Conservation (phyloP, 2,888 invertebrate genomes). For the Brassicogethes aeneus region DNA sequence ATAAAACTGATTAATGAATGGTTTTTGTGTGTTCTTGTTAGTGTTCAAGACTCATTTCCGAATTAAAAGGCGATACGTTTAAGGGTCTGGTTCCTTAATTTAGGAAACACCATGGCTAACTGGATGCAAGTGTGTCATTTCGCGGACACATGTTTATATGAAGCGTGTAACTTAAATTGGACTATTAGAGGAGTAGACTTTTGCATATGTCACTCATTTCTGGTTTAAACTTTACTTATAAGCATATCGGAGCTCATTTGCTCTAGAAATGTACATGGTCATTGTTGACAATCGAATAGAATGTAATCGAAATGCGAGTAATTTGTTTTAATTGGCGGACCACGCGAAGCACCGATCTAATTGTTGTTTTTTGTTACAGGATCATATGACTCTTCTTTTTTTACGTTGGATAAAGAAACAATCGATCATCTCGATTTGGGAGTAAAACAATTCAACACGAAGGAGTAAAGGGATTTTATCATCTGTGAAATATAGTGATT, state of each 20-base stretch:
- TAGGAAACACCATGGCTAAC: constrained; percentile 29
- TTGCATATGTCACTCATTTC: constrained; percentile 42
- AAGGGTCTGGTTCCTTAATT: constrained; percentile 11
- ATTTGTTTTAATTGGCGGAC: not conserved
- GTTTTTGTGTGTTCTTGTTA: not conserved
- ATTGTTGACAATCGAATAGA: constrained; percentile 11
- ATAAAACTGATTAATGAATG: not conserved
- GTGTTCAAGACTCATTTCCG: not conserved
- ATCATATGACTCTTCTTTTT: constrained; percentile 23
- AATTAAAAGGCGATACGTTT: constrained; percentile 21
- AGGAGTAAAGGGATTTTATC: not conserved
- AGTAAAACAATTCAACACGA: constrained; percentile 7
- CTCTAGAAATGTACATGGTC: constrained; percentile 24
- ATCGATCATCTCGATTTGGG: constrained; percentile 7
- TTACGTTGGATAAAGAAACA: constrained; percentile 23
- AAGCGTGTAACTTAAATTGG: constrained; percentile 37
- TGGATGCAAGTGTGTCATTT: constrained; percentile 37
- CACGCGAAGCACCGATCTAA: not conserved
- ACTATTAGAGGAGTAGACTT: constrained; percentile 14
- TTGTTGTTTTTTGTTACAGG: constrained; percentile 24
- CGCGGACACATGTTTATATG: constrained; percentile 39
- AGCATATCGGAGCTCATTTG: constrained; percentile 21
- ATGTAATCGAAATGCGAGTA: not conserved
- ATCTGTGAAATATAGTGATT: constrained; percentile 10
- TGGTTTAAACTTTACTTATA: constrained; percentile 26